These are phyloP conservation scores for Eptesicus fuscus DNA, from an alignment of 2,113 vertebrate genomes.

Conservation along the genomic window DNA sequence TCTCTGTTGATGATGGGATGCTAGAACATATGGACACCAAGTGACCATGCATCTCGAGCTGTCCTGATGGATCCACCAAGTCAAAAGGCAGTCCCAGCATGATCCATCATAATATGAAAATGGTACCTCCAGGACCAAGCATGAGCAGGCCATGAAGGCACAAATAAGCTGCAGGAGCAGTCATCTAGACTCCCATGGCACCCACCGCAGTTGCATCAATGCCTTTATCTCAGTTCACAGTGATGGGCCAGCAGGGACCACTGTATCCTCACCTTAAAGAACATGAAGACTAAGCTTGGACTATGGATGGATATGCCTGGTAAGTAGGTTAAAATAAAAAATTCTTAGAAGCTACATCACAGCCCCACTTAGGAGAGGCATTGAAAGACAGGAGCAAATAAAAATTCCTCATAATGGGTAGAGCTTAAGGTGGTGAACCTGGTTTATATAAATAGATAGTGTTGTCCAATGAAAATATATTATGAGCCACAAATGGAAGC, in stretches of 20 bases:
- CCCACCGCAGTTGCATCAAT: background rate
- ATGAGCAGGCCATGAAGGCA: background rate
- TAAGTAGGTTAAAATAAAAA: background rate
- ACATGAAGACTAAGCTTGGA: background rate
- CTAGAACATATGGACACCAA: constrained; percentile 46
- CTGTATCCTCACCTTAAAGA: background rate
- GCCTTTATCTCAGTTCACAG: background rate
- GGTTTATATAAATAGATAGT: background rate
- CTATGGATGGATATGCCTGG: background rate
- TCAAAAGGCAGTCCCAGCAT: background rate
- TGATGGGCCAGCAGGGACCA: background rate
- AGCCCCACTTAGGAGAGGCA: background rate
- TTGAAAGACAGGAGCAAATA: background rate
- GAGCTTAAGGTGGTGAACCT: background rate
- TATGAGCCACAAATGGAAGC: background rate
- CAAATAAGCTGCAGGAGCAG: background rate
- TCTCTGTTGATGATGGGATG: background rate
- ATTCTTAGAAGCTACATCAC: background rate
- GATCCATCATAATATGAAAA: background rate
- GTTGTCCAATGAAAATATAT: background rate
- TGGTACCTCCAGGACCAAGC: background rate
- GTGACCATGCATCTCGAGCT: background rate
- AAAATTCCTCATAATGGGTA: background rate
- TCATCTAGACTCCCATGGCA: background rate
- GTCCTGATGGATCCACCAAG: background rate